phyloP scores from a whole-genome alignment of 2,797 vertebrate genomes.

The Falco biarmicus region DNA sequence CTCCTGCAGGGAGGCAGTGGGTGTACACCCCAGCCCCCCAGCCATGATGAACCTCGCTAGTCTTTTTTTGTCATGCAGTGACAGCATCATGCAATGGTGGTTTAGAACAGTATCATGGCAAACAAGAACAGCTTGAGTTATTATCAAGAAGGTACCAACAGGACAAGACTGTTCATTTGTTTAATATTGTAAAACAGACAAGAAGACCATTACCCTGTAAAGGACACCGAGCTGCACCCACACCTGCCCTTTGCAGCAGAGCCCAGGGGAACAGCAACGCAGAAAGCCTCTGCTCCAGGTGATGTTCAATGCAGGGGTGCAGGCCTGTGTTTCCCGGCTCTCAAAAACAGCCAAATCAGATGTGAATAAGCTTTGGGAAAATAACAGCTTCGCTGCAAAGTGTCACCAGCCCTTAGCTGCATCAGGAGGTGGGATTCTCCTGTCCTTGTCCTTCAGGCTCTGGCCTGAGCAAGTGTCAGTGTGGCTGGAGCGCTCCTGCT shows the following conservation, averaged over 20 bases:
- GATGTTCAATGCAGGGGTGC: no score
- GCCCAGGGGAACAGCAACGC: no score
- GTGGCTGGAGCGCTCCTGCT: background rate
- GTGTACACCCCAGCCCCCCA: background rate
- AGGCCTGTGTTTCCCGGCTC: rapidly evolving
- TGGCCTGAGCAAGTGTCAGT: background rate
- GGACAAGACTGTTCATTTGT: background rate
- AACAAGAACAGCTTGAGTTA: rapidly evolving
- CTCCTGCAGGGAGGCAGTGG: no score
- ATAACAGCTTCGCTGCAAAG: background rate
- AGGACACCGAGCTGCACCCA: background rate
- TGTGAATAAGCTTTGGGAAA: rapidly evolving
- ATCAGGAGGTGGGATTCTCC: background rate
- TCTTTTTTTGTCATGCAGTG: background rate
- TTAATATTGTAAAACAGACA: background rate
- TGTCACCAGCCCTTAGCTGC: background rate
- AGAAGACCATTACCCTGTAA: background rate
- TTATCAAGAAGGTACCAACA: background rate
- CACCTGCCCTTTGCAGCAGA: background rate
- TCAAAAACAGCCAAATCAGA: background rate
- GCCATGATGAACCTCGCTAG: background rate
- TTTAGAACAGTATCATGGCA: background rate
- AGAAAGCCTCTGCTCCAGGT: background rate
- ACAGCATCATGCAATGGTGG: background rate
- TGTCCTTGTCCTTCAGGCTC: background rate